phyloP scores from a whole-genome alignment of 2,113 vertebrate genomes.

The Cnemophilus loriae region DNA sequence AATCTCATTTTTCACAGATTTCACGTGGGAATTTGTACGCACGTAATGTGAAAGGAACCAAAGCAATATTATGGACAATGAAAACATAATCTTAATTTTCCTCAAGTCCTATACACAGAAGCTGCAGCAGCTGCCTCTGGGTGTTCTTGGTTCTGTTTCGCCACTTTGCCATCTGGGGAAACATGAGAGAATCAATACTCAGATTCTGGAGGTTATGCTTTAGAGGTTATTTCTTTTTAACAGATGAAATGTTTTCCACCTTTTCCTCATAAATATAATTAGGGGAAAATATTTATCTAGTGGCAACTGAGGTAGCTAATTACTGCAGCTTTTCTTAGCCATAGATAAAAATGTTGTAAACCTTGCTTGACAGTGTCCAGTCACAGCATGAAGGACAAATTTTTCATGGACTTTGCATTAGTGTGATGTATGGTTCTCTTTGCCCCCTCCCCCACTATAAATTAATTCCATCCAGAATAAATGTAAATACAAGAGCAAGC shows the following conservation, averaged over 20 bases:
- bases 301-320: background rate
- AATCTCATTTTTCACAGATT: background rate
- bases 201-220: constrained; percentile 51
- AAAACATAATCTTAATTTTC: background rate
- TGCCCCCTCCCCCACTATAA: background rate
- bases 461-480: constrained; percentile 62
- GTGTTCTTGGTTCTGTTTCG: constrained; percentile 57
- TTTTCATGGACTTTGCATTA: constrained; percentile 57
- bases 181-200: constrained; percentile 43
- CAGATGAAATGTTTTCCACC: constrained; percentile 31
- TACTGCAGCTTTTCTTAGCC: constrained; percentile 13
- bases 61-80: background rate
- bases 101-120: constrained; percentile 26
- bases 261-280: constrained; percentile 59
- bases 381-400: constrained; percentile 63
- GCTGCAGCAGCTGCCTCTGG: constrained; percentile 14
- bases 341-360: constrained; percentile 29
- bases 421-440: constrained; percentile 51
- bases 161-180: constrained; percentile 52
- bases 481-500: constrained; percentile 70
- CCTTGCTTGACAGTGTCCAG: constrained; percentile 33
- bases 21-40: background rate
- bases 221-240: constrained; percentile 55
- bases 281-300: constrained; percentile 10
- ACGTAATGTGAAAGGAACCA: background rate